Conservation (phyloP, 2,888 invertebrate genomes). For the Xestia ashworthii region DNA sequence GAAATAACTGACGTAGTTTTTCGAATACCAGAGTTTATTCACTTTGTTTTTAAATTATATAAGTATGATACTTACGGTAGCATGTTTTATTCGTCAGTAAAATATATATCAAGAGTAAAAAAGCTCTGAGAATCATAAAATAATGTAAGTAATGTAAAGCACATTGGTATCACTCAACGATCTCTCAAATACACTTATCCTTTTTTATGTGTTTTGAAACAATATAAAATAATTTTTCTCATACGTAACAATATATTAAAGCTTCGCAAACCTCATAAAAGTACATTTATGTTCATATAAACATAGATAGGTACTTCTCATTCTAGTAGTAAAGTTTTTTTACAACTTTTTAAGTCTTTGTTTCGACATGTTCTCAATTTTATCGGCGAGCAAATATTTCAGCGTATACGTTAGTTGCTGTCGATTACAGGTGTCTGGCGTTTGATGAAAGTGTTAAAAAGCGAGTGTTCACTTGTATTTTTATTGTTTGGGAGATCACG, state of each 20-base stretch:
- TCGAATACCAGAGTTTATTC: neutral
- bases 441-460: conserved; percentile 52
- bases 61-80: neutral
- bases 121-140: conserved; percentile 26
- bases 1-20: neutral
- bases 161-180: conserved; percentile 54
- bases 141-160: conserved; percentile 31
- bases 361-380: conserved; percentile 55
- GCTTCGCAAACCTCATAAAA: conserved; percentile 62
- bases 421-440: conserved; percentile 46
- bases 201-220: conserved; percentile 59
- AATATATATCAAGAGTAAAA: neutral
- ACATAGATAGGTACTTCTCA: conserved; percentile 62
- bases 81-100: neutral
- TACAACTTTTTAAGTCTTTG: conserved; percentile 63
- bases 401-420: conserved; percentile 25
- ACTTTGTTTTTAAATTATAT: neutral
- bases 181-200: conserved; percentile 53
- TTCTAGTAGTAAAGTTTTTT: conserved; percentile 68
- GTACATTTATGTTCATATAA: conserved; percentile 64
- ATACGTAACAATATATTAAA: conserved; percentile 63
- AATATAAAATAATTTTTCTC: conserved; percentile 58
- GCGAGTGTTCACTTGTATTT: conserved; percentile 62
- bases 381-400: conserved; percentile 45
- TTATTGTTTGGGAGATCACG: conserved; percentile 81